These are phyloP conservation scores for Gambusia affinis DNA, from an alignment of 2,113 vertebrate species.

Conservation along the genomic window DNA sequence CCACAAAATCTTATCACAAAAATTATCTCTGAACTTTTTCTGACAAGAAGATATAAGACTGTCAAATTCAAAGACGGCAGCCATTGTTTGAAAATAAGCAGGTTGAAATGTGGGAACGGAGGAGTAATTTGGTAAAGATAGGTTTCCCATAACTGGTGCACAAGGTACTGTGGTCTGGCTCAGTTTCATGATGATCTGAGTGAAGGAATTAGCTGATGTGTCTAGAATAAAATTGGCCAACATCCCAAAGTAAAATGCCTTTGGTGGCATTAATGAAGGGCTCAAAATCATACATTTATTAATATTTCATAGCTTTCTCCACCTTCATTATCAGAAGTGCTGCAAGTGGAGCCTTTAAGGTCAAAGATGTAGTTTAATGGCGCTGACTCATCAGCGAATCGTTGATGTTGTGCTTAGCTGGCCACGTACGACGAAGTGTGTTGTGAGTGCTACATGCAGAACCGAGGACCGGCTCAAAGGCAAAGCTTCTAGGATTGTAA, in stretches of 20 bases:
- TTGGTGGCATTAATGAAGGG: background rate
- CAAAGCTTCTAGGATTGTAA: slow-evolving; percentile 60
- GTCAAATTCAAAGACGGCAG: background rate
- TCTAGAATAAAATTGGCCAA: background rate
- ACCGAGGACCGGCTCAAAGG: slow-evolving; percentile 52
- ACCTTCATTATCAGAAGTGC: slow-evolving; percentile 7
- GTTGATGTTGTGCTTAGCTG: slow-evolving; percentile 26
- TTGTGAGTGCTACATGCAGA: slow-evolving; percentile 64
- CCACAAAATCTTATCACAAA: too few relatives aligned
- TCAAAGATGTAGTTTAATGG: slow-evolving; percentile 18
- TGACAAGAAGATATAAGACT: too few relatives aligned
- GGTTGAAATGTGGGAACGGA: background rate
- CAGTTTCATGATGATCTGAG: slow-evolving; percentile 3
- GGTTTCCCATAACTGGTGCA: background rate
- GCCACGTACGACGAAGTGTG: slow-evolving; percentile 62
- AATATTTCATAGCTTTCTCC: slow-evolving; percentile 28
- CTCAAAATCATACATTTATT: slow-evolving; percentile 12
- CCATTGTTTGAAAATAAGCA: background rate
- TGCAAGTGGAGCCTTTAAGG: slow-evolving; percentile 17
- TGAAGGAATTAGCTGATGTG: background rate
- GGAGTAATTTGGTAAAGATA: background rate
- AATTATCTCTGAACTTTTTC: too few relatives aligned
- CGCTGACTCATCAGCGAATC: slow-evolving; percentile 13
- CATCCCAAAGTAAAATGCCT: background rate
- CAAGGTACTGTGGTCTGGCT: background rate